Base-by-base conservation (phyloP, 2,797 vertebrate species). In the Ptychobarbus kaznakovi region DNA sequence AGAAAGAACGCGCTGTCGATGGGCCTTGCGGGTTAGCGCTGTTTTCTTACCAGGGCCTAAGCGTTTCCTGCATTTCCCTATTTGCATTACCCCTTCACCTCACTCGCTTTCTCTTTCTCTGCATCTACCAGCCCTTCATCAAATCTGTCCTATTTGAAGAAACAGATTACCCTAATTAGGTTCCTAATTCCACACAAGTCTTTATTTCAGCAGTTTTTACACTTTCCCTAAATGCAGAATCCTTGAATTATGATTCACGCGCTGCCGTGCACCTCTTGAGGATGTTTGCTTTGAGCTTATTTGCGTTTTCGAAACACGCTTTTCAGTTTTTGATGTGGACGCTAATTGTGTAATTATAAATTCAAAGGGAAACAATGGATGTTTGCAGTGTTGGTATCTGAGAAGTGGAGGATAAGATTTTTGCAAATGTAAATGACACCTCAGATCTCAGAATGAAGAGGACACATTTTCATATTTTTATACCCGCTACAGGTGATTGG, bases 1-100 rank as follows among this genome's bases (percentile, higher is more conserved):
- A 92, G 92, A 92, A 93, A 92, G 92, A 92, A 93, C 88, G 93
- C 91, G 89, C 91, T 90, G 58, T 93, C 86, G 61, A 73, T 85
- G 80, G 90, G 85, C 91, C 91, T 84, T 6, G 85, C 82, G 51
- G 40, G 82, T 53, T 63, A 79, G 69, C 51, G 38, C 38, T 11
- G 42, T 61, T 68, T 75, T 63, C 58, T 81, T 87, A 86, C 68
- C 56, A 46, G 40, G 61, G 53, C 73, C 61, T 66, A 40, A 46
- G 44, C 11, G 22, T 75, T 65, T 53, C 46, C 72, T 22, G 46
- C 18, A 25, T 56, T 35, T 66, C 65, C 18, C 49, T 83, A 25
- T 68, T 79, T 81, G 2, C 38, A 11, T 72, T 53, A 53, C 35
- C 25, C 32, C 49, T 28, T 42, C 75, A 51, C 75, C 63, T 70